A percentile compares a stretch with the other conserved stretches of the same genome.
Evolutionary conservation across 2,797 vertebrate species (phyloP).

Genomic region (Aviceda cuculoides): DNA sequence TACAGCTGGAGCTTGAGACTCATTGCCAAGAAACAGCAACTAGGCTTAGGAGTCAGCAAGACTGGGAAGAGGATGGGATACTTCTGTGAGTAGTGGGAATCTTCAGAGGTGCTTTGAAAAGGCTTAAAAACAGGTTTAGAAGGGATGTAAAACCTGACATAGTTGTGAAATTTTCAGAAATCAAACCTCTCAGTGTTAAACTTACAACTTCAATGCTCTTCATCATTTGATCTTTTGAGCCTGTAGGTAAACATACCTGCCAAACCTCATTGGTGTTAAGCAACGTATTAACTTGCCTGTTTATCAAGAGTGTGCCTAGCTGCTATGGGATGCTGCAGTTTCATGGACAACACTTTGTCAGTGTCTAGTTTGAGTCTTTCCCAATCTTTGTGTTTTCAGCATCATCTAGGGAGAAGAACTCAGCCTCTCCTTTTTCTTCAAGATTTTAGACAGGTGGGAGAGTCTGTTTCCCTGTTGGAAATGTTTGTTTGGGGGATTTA

Average conservation of each 20-base stretch:
- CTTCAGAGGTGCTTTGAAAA: neutral
- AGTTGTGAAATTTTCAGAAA: neutral
- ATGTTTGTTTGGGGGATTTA: neutral
- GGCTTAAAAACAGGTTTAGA: neutral
- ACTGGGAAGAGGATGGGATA: neutral
- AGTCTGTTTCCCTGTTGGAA: neutral
- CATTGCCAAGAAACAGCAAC: neutral
- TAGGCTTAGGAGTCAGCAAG: neutral
- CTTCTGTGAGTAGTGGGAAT: neutral
- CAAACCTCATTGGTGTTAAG: neutral
- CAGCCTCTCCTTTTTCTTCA: neutral
- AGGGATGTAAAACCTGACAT: neutral
- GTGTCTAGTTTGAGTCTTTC: neutral
- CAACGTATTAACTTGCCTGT: neutral
- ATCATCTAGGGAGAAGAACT: neutral
- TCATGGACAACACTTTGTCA: neutral
- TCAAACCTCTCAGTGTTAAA: neutral
- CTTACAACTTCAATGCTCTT: neutral
- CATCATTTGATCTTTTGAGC: neutral
- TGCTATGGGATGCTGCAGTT: neutral
- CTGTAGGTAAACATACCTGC: slow-evolving; percentile 17
- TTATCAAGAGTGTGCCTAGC: neutral
- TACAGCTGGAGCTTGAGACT: neutral
- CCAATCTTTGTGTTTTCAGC: neutral
- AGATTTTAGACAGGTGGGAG: neutral